Evolutionary conservation across 2,113 vertebrate genomes (phyloP).

Genomic region (Synchiropus splendidus): DNA sequence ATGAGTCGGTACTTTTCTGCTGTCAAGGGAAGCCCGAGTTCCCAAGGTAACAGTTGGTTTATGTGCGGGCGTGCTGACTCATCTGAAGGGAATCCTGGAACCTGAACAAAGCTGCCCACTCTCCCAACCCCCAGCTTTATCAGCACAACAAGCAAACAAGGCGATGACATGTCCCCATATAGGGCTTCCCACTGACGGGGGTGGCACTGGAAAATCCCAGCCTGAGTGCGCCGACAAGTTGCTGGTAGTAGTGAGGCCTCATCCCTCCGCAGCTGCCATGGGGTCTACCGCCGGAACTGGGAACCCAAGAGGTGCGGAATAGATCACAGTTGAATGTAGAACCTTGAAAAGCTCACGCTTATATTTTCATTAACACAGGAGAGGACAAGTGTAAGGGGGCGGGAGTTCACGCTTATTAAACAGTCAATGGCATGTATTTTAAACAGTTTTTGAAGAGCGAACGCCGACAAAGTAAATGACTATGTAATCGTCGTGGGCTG

Average conservation of each 20-base stretch:
- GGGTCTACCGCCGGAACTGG: not conserved
- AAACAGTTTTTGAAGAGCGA: slow-evolving; percentile 29
- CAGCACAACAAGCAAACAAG: slow-evolving; percentile 68
- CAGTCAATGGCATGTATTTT: slow-evolving; percentile 24
- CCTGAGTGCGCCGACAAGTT: slow-evolving; percentile 36
- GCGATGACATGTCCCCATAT: slow-evolving; percentile 61
- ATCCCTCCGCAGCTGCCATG: too few relatives aligned
- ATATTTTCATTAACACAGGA: slow-evolving; percentile 32
- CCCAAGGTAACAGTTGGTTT: slow-evolving; percentile 71
- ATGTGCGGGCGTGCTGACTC: slow-evolving; percentile 71
- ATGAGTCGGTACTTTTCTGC: slow-evolving; percentile 49
- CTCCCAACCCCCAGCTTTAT: slow-evolving; percentile 66
- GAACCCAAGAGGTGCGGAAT: too few relatives aligned
- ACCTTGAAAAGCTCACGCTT: slow-evolving; percentile 3
- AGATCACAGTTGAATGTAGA: too few relatives aligned
- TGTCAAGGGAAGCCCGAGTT: slow-evolving; percentile 69
- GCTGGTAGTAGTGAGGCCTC: not conserved
- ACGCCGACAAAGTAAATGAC: slow-evolving; percentile 42
- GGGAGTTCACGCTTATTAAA: slow-evolving; percentile 37
- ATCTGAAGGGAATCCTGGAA: slow-evolving; percentile 77
- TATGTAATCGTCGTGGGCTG: slow-evolving; percentile 21
- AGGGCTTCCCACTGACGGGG: slow-evolving; percentile 65
- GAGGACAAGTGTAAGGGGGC: slow-evolving; percentile 24
- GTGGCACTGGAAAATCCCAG: slow-evolving; percentile 60
- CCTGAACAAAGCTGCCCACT: slow-evolving; percentile 69